These are phyloP conservation scores for Lysiphlebus fabarum DNA, from an alignment of 1,140 invertebrate genomes.

Conservation along the genomic window DNA sequence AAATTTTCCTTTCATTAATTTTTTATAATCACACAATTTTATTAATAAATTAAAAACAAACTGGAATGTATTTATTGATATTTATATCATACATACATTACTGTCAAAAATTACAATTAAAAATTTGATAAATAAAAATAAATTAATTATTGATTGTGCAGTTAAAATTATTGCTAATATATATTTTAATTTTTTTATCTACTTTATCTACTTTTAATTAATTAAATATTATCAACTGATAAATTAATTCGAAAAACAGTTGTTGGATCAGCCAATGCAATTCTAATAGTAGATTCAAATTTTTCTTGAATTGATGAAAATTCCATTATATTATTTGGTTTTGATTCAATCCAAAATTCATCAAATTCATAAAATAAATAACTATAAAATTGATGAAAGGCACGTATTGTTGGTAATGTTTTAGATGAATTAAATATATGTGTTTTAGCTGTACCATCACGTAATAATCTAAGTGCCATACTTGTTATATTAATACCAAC, in stretches of 20 bases:
- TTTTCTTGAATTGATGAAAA: conserved; percentile 82
- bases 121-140: too few species aligned
- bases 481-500: conserved; percentile 93
- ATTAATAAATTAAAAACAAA: too few species aligned
- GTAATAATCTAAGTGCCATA: conserved; percentile 79
- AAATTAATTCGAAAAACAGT: conserved; percentile 73
- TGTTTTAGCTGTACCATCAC: conserved; percentile 78
- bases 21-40: too few species aligned
- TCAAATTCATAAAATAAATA: conserved; percentile 94
- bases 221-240: conserved; percentile 63
- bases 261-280: conserved; percentile 61
- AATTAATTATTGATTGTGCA: too few species aligned
- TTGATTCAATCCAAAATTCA: conserved; percentile 86
- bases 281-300: conserved; percentile 74
- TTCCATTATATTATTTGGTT: conserved; percentile 92
- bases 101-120: too few species aligned
- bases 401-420: conserved; percentile 66
- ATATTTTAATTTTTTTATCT: neutral
- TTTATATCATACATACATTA: too few species aligned
- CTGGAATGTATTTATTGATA: too few species aligned
- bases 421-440: conserved; percentile 89
- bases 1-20: too few species aligned
- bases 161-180: too few species aligned
- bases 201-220: conserved; percentile 17
- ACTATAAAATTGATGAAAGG: conserved; percentile 93